Percentiles rank a stretch among this genome's conserved stretches.
Evolutionary conservation across 2,888 invertebrate genomes (phyloP).

Genomic region (Caenorhabditis macrosperma): DNA sequence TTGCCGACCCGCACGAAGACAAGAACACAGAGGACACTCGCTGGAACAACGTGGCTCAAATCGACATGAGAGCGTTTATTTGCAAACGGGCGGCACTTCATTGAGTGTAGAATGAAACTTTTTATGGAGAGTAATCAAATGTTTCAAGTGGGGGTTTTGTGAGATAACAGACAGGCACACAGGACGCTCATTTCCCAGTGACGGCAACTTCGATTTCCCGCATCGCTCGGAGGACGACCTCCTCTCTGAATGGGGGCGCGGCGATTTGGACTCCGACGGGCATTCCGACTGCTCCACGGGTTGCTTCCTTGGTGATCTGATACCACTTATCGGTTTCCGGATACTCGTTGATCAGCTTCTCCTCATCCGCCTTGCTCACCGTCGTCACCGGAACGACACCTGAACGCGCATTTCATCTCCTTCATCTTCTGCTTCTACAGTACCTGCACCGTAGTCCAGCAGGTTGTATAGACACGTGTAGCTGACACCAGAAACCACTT

Average conservation of each 20-base stretch:
- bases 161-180: neutral
- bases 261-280: slow-evolving; percentile 76
- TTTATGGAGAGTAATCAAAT: neutral
- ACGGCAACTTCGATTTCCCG: slow-evolving; percentile 72
- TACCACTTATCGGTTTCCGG: slow-evolving; percentile 71
- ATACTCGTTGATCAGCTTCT: slow-evolving; percentile 65
- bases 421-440: neutral
- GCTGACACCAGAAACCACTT: slow-evolving; percentile 71
- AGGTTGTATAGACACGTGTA: slow-evolving; percentile 80
- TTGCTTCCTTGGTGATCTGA: slow-evolving; percentile 62
- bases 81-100: slow-evolving; percentile 52
- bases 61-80: slow-evolving; percentile 53
- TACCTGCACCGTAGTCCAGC: slow-evolving; percentile 80
- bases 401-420: neutral
- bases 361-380: slow-evolving; percentile 73
- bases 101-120: slow-evolving; percentile 16
- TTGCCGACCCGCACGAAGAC: slow-evolving; percentile 51
- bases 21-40: slow-evolving; percentile 42
- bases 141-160: neutral
- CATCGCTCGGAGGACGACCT: slow-evolving; percentile 68
- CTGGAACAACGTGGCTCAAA: slow-evolving; percentile 56
- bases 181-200: slow-evolving; percentile 46
- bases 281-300: slow-evolving; percentile 69
- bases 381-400: slow-evolving; percentile 79
- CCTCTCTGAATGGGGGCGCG: slow-evolving; percentile 74